Evolutionary conservation across 2,797 vertebrate genomes (phyloP), one percentile per base, ranked within the genome.

Genomic region (Discoglossus pictus): DNA sequence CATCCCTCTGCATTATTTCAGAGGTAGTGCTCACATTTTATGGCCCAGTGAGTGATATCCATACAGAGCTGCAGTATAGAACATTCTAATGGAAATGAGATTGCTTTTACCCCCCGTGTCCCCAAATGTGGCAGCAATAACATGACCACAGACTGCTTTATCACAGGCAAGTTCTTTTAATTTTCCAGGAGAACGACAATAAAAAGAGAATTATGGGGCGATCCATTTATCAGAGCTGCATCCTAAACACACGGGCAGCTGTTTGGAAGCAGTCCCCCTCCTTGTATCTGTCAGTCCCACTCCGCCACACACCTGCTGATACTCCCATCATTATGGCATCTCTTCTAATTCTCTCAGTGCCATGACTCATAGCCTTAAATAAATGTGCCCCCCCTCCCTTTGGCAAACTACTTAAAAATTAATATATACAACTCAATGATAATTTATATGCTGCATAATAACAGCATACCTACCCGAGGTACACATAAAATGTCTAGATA

Each of bases 31-130:
- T 68, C 47, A 68, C 55, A 68, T 25, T 59, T 68, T 68, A 68
- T 68, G 65, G 55, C 51, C 47, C 46, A 60, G 47, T 36, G 61
- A 60, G 44, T 68, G 59, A 68, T 68, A 68, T 68, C 47, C 38
- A 51, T 61, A 68, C 47, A 53, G 55, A 60, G 56, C 65, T 39
- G 34, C 24, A 38, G 65, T 48, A 24, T 34, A 51, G 65, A 60
- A 68, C 65, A 68, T 69, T 69, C 50, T 69, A 50, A 61, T 69
- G 66, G 59, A 69, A 69, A 69, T 61, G 52, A 61, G 66, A 69
- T 69, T 69, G 58, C 66, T 69, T 69, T 53, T 61, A 47, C 58
- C 48, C 55, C 63, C 56, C 48, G 60, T 53, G 52, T 31, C 58
- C 31, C 38, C 58, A 61, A 69, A 69, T 44, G 42, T 51, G 23